Evolutionary conservation across 2,113 vertebrate genomes (phyloP), one percentile per base, ranked within the genome.

Genomic region (Chaetodon auriga): DNA sequence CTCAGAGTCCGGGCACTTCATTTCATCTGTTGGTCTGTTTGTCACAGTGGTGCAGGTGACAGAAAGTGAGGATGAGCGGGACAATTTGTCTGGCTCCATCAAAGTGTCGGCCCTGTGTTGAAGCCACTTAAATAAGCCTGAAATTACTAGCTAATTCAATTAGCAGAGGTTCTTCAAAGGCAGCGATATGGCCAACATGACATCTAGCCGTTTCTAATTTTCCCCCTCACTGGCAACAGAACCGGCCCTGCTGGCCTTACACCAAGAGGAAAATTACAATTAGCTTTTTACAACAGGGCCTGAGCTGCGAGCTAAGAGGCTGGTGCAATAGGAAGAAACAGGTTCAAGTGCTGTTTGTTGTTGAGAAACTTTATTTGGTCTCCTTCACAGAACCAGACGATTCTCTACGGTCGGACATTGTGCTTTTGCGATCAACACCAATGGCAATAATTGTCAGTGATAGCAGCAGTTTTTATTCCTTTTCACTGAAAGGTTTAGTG

Each of bases 81-180:
- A 84, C 68, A 68, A 85, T 86, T 73, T 60, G 77, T 80, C 87
- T 57, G 78, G 75, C 85, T 79, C 62, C 72, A 72, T 87, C 73
- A 72, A 81, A 82, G 81, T 43, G 70, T 53, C 9, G 11, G 19
- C 35, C 18, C 70, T 6, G 57, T 10, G 71, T 46, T 88, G 49
- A 79, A 71, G 82, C 62, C 66, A 65, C 75, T 83, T 84, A 83
- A 93, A 92, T 80, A 88, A 85, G 85, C 82, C 89, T 87, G 88
- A 94, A 94, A 90, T 90, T 70, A 88, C 85, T 45, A 45, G 48
- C 77, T 90, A 92, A 92, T 92, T 94, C 90, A 91, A 92, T 93
- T 89, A 92, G 88, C 23, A 6, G 83, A 65, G 70, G 82, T 84
- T 79, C 84, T 92, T 92, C 82, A 90, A 89, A 92, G 89, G 85